phyloP scores from a whole-genome alignment of 30 jellyfish, hydroid and myxozoan genomes.

The Aurelia coerulea region DNA sequence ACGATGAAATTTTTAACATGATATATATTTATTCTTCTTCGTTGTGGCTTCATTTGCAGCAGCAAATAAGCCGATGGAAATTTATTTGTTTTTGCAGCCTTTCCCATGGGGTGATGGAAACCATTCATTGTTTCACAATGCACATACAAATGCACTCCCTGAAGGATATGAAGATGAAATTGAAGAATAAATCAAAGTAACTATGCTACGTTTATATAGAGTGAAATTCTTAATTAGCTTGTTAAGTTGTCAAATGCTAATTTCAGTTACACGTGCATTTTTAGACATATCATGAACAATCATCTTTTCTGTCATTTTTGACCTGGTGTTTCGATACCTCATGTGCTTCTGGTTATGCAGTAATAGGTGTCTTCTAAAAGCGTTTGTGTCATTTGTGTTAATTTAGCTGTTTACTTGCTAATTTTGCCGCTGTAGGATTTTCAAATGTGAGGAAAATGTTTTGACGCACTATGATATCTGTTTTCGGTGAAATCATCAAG shows the following conservation, averaged over 20 bases:
- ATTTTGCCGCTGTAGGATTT: no score
- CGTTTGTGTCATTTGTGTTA: no score
- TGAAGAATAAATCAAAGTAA: constrained; percentile 11
- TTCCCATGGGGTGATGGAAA: constrained; percentile 99
- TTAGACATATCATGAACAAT: no score
- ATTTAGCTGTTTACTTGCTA: no score
- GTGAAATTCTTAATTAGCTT: background rate
- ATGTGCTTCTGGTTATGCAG: no score
- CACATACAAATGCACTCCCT: constrained; percentile 92
- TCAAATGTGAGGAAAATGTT: no score
- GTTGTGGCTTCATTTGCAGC: background rate
- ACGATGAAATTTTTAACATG: background rate
- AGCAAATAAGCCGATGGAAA: background rate
- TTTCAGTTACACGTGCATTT: no score
- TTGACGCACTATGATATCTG: no score
- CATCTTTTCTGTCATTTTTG: no score
- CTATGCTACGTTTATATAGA: background rate
- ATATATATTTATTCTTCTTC: background rate
- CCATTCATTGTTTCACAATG: constrained; percentile 89
- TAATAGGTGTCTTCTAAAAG: no score
- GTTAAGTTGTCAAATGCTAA: background rate
- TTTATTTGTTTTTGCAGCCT: constrained; percentile 68
- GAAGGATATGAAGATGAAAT: constrained; percentile 90
- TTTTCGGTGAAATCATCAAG: no score
- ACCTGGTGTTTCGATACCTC: no score